phyloP scores from a whole-genome alignment of 2,888 invertebrate species.

The Tenthredo distinguenda region DNA sequence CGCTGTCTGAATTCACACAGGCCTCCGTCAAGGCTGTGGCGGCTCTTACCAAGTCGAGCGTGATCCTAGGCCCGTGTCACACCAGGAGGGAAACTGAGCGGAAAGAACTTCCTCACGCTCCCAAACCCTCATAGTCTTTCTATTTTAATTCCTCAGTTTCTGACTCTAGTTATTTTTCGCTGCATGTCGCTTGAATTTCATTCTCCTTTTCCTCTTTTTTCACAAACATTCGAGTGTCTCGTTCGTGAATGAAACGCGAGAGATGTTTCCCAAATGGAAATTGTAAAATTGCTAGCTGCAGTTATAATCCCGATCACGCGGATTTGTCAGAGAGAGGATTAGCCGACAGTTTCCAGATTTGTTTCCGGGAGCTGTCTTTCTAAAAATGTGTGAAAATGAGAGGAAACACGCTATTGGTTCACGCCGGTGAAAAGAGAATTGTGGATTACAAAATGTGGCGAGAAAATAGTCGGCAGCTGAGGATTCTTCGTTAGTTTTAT shows the following conservation, averaged over 20 bases:
- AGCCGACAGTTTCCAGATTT: background rate
- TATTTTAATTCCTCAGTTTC: slow-evolving; percentile 1
- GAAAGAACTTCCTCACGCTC: background rate
- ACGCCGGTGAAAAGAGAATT: background rate
- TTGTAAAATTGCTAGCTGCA: background rate
- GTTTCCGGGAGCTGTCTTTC: background rate
- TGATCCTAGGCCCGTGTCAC: slow-evolving; percentile 19
- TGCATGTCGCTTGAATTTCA: background rate
- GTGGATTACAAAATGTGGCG: slow-evolving; percentile 11
- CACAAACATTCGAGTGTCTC: background rate
- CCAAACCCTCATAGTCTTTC: background rate
- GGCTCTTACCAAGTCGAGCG: slow-evolving; percentile 19
- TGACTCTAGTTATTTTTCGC: background rate
- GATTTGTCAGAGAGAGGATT: slow-evolving; percentile 28
- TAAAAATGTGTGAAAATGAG: background rate
- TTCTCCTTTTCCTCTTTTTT: background rate
- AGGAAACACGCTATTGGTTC: background rate
- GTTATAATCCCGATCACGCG: slow-evolving; percentile 22
- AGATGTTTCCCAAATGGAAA: background rate
- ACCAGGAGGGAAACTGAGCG: slow-evolving; percentile 14
- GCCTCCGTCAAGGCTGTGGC: slow-evolving; percentile 38
- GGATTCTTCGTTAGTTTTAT: slow-evolving; percentile 21
- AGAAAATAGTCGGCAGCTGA: background rate
- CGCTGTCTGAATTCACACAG: slow-evolving; percentile 42
- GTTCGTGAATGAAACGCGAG: background rate